phyloP scores from a whole-genome alignment of 2,888 invertebrate genomes.

The Prosopocoilus inquinatus region DNA sequence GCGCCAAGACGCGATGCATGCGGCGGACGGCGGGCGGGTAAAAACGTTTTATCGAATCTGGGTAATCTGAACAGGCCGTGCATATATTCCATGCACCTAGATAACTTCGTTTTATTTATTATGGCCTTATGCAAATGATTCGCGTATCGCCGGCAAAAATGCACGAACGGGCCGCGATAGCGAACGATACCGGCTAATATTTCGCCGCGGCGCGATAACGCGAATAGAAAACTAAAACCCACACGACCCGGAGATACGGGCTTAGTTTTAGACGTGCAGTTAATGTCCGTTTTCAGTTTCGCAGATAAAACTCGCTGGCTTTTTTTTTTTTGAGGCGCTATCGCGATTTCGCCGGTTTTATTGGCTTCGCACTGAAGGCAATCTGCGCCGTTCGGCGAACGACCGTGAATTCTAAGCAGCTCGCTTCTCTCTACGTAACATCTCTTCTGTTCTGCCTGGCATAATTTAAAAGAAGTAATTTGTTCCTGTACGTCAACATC shows the following conservation, averaged over 20 bases:
- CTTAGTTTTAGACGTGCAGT: slow-evolving; percentile 5
- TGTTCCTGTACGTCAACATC: no score
- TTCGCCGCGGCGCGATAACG: slow-evolving; percentile 40
- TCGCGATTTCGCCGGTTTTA: neutral
- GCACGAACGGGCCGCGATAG: slow-evolving; percentile 43
- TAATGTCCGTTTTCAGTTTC: neutral
- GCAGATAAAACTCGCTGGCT: neutral
- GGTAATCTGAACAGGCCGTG: slow-evolving; percentile 44
- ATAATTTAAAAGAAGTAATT: no score
- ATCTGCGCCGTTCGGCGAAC: no score
- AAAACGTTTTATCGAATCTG: slow-evolving; percentile 40
- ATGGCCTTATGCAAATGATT: slow-evolving; percentile 49
- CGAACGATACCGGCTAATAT: slow-evolving; percentile 40
- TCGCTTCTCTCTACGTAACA: no score
- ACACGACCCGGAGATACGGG: slow-evolving; percentile 15
- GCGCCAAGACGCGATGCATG: no score
- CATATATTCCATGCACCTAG: slow-evolving; percentile 44
- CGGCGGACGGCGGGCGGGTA: no score
- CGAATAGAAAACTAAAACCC: slow-evolving; percentile 35
- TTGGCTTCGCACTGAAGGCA: no score
- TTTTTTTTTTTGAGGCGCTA: neutral
- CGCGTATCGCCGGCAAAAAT: slow-evolving; percentile 46
- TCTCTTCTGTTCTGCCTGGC: no score
- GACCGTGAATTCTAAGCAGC: no score
- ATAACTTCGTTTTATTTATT: slow-evolving; percentile 50